phyloP scores from a whole-genome alignment of 2,888 invertebrate species.

The Aphrophora alni region DNA sequence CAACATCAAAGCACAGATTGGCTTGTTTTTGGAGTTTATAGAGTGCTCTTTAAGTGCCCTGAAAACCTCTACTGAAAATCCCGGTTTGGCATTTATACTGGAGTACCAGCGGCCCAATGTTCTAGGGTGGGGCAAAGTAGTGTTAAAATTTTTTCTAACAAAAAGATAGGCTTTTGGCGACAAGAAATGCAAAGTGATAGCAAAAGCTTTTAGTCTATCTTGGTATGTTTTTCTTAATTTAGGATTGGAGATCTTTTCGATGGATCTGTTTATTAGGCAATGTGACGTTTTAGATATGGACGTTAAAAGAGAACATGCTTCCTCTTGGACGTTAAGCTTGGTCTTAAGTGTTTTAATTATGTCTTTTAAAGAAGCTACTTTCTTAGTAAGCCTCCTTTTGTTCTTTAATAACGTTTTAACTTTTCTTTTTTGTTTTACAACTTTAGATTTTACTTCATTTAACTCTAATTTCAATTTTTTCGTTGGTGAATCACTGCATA shows the following conservation, averaged over 20 bases:
- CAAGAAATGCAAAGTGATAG: conserved; percentile 22
- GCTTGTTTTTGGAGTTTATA: not conserved
- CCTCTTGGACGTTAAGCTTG: no score
- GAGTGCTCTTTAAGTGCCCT: conserved; percentile 15
- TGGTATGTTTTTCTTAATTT: conserved; percentile 12
- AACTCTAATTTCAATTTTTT: no score
- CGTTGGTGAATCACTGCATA: no score
- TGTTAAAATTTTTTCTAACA: conserved; percentile 23
- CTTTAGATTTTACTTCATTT: no score
- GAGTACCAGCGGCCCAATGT: conserved; percentile 35
- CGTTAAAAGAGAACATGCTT: no score
- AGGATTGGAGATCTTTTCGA: conserved; percentile 3
- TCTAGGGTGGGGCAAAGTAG: conserved; percentile 31
- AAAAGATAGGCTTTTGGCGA: conserved; percentile 30
- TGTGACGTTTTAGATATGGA: no score
- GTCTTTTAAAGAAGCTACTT: no score
- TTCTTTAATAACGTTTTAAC: no score
- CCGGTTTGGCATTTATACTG: conserved; percentile 51
- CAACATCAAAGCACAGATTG: conserved; percentile 15
- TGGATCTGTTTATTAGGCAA: conserved; percentile 17
- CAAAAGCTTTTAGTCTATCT: conserved; percentile 29
- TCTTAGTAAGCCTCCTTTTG: no score
- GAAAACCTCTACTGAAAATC: conserved; percentile 48
- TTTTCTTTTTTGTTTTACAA: no score
- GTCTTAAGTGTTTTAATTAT: no score